Evolutionary conservation across 2,797 vertebrate genomes (phyloP).

Genomic region (Takifugu rubripes): DNA sequence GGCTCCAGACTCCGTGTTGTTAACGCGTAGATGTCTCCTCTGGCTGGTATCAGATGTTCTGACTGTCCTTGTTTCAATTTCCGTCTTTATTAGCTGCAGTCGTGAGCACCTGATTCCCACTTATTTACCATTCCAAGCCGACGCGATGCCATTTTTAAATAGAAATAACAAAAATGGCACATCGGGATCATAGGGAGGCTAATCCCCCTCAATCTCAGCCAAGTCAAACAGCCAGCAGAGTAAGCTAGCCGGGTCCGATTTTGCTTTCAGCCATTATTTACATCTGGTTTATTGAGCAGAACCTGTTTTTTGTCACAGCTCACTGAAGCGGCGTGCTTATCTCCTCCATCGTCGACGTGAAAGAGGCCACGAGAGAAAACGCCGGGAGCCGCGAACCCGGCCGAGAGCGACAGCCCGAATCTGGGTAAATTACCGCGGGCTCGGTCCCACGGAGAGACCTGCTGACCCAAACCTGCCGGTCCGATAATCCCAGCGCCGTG

Average conservation of each 20-base stretch:
- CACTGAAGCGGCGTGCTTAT: constrained; percentile 61
- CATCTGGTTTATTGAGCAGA: constrained; percentile 69
- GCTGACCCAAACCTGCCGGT: constrained; percentile 19
- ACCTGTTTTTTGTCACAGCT: constrained; percentile 44
- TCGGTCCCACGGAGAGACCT: constrained; percentile 27
- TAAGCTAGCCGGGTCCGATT: constrained; percentile 38
- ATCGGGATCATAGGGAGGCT: constrained; percentile 56
- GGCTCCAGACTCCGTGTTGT: too few relatives aligned
- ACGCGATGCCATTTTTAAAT: background rate
- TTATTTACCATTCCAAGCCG: background rate
- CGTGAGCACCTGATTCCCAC: too few relatives aligned
- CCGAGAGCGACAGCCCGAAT: constrained; percentile 49
- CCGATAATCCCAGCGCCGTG: constrained; percentile 27
- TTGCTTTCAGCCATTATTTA: constrained; percentile 72
- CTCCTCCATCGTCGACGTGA: constrained; percentile 54
- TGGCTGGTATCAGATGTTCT: too few relatives aligned
- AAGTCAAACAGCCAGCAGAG: constrained; percentile 64
- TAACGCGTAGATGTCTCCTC: too few relatives aligned
- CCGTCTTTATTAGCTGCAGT: too few relatives aligned
- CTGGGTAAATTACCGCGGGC: constrained; percentile 32
- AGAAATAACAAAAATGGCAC: constrained; percentile 37
- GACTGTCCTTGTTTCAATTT: too few relatives aligned
- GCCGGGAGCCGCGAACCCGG: constrained; percentile 47
- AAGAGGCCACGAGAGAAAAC: constrained; percentile 50
- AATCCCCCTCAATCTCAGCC: constrained; percentile 42